These are phyloP conservation scores for Megalurothrips usitatus DNA, from an alignment of 2,888 invertebrate genomes.

Conservation along the genomic window DNA sequence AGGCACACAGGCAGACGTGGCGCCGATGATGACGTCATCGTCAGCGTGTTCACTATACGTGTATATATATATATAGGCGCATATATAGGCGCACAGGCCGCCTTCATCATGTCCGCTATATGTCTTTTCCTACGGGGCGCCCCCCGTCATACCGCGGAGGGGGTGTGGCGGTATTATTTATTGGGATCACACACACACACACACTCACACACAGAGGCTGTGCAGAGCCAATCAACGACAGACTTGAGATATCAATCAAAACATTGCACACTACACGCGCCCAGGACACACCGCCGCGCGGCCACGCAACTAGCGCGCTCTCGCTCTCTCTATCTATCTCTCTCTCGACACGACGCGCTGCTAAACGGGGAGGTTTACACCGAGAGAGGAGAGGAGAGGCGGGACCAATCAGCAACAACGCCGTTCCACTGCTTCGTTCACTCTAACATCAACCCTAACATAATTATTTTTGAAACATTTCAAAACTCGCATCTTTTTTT, in stretches of 20 bases:
- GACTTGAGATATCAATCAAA: conserved; percentile 26
- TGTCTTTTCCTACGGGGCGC: background rate
- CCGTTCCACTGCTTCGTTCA: too few species aligned
- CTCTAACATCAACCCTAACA: too few species aligned
- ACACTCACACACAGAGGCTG: background rate
- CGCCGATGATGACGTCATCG: background rate
- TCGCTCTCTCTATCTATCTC: too few species aligned
- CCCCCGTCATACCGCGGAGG: background rate
- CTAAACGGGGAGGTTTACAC: too few species aligned
- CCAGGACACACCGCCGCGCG: background rate
- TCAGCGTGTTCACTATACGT: background rate
- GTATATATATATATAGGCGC: background rate
- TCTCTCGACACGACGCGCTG: too few species aligned
- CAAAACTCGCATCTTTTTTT: background rate
- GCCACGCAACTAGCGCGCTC: too few species aligned
- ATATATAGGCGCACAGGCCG: background rate
- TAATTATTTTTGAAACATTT: background rate
- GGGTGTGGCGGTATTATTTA: background rate
- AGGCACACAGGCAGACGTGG: background rate
- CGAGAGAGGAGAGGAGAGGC: too few species aligned
- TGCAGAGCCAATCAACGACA: background rate
- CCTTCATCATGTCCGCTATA: background rate
- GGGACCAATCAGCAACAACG: too few species aligned
- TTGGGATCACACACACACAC: background rate
- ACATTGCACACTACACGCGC: background rate